A percentile compares a stretch with the other conserved stretches of the same genome.
Evolutionary conservation across 2,888 invertebrate genomes (phyloP).

Genomic region (Gymnoscelis rufifasciata): DNA sequence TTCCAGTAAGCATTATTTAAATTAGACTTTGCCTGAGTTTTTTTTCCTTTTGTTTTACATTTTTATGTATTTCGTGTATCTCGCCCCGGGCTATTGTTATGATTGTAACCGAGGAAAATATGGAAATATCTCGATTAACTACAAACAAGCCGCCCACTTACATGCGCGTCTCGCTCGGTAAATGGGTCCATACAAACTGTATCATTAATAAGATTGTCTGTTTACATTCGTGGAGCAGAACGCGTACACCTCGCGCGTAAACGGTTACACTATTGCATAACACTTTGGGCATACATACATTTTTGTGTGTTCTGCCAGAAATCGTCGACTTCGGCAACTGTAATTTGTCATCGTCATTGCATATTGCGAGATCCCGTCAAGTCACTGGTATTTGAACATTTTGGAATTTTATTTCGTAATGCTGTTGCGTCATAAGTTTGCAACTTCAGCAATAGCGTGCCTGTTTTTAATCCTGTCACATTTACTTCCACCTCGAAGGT

Average conservation of each 20-base stretch:
- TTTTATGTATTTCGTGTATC: not conserved
- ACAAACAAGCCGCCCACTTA: conserved; percentile 5
- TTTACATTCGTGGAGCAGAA: not conserved
- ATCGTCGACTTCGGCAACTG: not conserved
- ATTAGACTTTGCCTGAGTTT: not conserved
- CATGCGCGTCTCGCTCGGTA: not conserved
- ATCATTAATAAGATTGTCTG: conserved; percentile 2
- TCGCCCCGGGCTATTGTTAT: conserved; percentile 2
- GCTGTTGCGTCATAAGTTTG: conserved; percentile 3
- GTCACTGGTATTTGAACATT: conserved; percentile 10
- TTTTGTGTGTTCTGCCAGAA: conserved; percentile 2
- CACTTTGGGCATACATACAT: not conserved
- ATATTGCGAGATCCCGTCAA: conserved; percentile 13
- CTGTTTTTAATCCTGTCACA: conserved; percentile 1
- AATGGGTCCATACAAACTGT: conserved; percentile 2
- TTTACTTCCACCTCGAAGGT: not conserved
- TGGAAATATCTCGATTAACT: conserved; percentile 4
- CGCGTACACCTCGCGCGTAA: not conserved
- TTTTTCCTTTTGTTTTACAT: not conserved
- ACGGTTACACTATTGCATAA: not conserved
- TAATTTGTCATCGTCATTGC: conserved; percentile 12
- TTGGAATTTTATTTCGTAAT: conserved; percentile 2
- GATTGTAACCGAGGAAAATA: conserved; percentile 5
- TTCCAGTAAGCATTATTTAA: too few species aligned
- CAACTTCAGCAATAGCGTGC: not conserved